Conservation (phyloP, 2,888 invertebrate genomes). For the Drosophila longiperda region DNA sequence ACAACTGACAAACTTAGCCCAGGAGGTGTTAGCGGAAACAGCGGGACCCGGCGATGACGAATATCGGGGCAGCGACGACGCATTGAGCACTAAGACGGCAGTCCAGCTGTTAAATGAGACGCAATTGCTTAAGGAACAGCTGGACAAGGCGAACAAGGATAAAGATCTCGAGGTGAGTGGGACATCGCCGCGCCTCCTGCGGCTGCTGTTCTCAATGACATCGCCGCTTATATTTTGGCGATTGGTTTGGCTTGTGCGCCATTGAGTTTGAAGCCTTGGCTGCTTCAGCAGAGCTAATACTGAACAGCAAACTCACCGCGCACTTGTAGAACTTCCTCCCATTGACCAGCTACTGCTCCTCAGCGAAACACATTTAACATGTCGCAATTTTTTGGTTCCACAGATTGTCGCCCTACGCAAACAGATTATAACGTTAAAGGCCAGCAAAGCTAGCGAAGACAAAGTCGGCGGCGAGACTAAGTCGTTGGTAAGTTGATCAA, state of each 20-base stretch:
- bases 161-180: constrained; percentile 88
- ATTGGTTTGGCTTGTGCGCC: neutral
- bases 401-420: constrained; percentile 84
- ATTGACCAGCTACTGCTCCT: constrained; percentile 3
- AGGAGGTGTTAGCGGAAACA: constrained; percentile 94
- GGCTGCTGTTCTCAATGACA: neutral
- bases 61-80: constrained; percentile 58
- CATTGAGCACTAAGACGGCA: constrained; percentile 54
- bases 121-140: constrained; percentile 85
- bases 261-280: neutral
- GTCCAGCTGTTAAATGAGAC: constrained; percentile 79
- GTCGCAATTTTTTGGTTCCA: constrained; percentile 16
- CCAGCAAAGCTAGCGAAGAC: constrained; percentile 69
- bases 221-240: neutral
- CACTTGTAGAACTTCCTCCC: constrained; percentile 46
- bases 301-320: neutral
- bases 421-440: constrained; percentile 83
- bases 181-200: neutral
- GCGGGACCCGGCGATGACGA: constrained; percentile 85
- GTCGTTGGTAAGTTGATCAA: constrained; percentile 74
- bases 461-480: constrained; percentile 49
- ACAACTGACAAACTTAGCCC: constrained; percentile 94
- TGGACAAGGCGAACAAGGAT: constrained; percentile 86
- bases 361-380: constrained; percentile 14
- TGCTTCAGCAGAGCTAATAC: constrained; percentile 15